These are phyloP conservation scores for Sanderia malayensis DNA, from an alignment of 30 jellyfish, hydroid and myxozoan genomes.

Conservation along the genomic window DNA sequence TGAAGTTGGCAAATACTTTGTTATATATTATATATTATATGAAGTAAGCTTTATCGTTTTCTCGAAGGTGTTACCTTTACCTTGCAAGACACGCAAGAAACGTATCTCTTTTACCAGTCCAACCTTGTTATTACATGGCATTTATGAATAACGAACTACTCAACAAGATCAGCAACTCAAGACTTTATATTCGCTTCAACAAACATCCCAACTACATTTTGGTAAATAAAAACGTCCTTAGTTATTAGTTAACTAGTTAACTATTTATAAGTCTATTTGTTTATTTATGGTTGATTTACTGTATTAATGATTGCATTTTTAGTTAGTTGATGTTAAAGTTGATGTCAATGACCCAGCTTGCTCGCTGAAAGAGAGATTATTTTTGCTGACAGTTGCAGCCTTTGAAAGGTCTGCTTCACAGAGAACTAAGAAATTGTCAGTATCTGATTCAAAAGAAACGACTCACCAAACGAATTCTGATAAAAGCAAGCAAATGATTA, in stretches of 20 bases:
- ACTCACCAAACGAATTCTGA: conserved; percentile 4
- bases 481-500: neutral
- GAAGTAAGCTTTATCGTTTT: neutral
- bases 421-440: neutral
- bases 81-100: conserved; percentile 72
- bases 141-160: conserved; percentile 28
- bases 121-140: conserved; percentile 53
- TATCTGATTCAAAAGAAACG: conserved; percentile 13
- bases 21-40: too few species aligned
- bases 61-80: conserved; percentile 53
- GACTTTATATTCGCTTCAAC: conserved; percentile 61
- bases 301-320: neutral
- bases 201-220: conserved; percentile 62
- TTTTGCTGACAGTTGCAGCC: neutral
- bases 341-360: neutral
- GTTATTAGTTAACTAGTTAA: neutral
- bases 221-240: too few species aligned
- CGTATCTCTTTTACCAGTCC: conserved; percentile 68
- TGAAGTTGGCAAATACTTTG: too few species aligned
- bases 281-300: too few species aligned
- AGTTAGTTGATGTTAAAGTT: neutral
- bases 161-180: conserved; percentile 24
- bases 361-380: neutral
- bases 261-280: too few species aligned
- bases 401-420: neutral